Conservation (phyloP, 2,888 invertebrate species). For the Nemoura dubitans region DNA sequence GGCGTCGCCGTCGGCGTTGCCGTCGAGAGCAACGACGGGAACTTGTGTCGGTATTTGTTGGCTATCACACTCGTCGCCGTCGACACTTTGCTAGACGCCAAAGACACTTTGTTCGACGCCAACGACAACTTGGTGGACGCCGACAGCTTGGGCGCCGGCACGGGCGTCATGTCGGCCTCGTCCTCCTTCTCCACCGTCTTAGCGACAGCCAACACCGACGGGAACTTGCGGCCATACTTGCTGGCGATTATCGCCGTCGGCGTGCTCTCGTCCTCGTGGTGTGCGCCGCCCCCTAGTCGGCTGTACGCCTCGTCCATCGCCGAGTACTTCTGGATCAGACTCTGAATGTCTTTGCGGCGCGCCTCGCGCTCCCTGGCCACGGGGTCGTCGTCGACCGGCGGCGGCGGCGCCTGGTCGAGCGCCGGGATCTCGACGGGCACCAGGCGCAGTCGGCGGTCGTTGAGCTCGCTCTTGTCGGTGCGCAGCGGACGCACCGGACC, state of each 20-base stretch:
- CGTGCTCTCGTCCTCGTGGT: slow-evolving; percentile 49
- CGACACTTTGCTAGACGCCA: slow-evolving; percentile 33
- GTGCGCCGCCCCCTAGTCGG: slow-evolving; percentile 48
- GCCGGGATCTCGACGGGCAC: slow-evolving; percentile 61
- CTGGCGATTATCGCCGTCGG: slow-evolving; percentile 58
- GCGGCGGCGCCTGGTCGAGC: slow-evolving; percentile 61
- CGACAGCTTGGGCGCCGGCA: slow-evolving; percentile 53
- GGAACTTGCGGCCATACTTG: slow-evolving; percentile 55
- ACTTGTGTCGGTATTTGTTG: slow-evolving; percentile 50
- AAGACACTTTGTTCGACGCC: slow-evolving; percentile 43
- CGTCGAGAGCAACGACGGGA: slow-evolving; percentile 43
- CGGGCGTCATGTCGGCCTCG: slow-evolving; percentile 51
- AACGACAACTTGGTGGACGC: slow-evolving; percentile 48
- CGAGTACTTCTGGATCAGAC: slow-evolving; percentile 83
- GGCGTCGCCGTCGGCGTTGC: slow-evolving; percentile 45
- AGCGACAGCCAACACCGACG: slow-evolving; percentile 56
- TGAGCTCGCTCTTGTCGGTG: slow-evolving; percentile 68
- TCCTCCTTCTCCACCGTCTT: slow-evolving; percentile 55
- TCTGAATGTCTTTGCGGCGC: slow-evolving; percentile 83
- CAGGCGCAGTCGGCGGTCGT: slow-evolving; percentile 64
- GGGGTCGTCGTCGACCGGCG: slow-evolving; percentile 65
- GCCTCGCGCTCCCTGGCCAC: slow-evolving; percentile 76
- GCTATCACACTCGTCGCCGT: slow-evolving; percentile 42
- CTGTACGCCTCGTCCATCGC: slow-evolving; percentile 76
- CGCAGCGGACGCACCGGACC: slow-evolving; percentile 69